Evolutionary conservation across 2,797 vertebrate species (phyloP).

Genomic region (Diplodus sargus): DNA sequence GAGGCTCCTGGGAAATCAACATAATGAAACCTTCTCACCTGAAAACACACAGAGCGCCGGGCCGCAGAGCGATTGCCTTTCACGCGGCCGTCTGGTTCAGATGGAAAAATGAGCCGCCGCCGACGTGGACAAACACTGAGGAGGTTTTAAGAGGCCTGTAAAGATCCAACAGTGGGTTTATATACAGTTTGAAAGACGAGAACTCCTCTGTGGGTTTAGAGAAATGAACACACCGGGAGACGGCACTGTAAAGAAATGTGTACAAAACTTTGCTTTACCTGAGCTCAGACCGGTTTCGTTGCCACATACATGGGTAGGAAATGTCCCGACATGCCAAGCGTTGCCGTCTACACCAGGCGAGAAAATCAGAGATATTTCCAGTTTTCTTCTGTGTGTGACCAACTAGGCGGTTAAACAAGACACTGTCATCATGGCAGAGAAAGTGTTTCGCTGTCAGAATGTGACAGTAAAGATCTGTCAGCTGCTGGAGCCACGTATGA

Average conservation of each 20-base stretch:
- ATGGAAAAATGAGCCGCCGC: slow-evolving; percentile 7
- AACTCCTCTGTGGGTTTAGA: slow-evolving; percentile 1
- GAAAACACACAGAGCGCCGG: slow-evolving; percentile 29
- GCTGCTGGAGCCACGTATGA: slow-evolving; percentile 39
- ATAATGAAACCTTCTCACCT: slow-evolving; percentile 47
- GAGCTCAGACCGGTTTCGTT: too few species aligned
- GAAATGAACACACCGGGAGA: not conserved
- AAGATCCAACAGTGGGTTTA: slow-evolving; percentile 1
- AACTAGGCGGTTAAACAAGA: slow-evolving; percentile 38
- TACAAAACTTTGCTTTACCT: too few species aligned
- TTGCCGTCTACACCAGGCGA: too few species aligned
- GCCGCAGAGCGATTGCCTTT: slow-evolving; percentile 20
- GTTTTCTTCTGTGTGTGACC: not conserved
- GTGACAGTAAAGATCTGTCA: slow-evolving; percentile 46
- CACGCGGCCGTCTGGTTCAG: not conserved
- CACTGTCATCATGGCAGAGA: slow-evolving; percentile 44
- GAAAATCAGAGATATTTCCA: too few species aligned
- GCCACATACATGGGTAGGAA: too few species aligned
- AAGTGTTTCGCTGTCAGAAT: slow-evolving; percentile 20
- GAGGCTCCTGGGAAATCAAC: slow-evolving; percentile 63
- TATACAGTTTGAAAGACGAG: not conserved
- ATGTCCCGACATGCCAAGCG: too few species aligned
- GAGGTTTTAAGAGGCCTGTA: slow-evolving; percentile 34
- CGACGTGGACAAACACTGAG: not conserved
- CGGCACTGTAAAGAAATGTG: too few species aligned